Evolutionary conservation across 92 coral and sea anemone species (phyloP).

Genomic region (Palythoa heliodiscus): DNA sequence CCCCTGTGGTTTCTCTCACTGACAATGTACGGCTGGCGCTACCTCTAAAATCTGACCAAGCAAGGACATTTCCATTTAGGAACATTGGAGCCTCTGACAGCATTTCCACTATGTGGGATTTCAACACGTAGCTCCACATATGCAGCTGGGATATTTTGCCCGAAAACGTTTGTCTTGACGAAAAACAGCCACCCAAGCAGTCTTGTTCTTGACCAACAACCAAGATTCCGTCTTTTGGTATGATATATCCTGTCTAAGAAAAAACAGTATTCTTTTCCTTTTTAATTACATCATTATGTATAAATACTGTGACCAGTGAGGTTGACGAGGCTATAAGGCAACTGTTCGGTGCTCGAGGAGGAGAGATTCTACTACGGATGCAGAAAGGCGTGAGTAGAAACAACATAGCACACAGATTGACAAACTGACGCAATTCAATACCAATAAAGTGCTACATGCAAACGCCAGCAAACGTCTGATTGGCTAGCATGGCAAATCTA

Average conservation of each 20-base stretch:
- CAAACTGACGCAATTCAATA: no score
- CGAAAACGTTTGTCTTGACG: not conserved
- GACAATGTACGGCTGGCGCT: not conserved
- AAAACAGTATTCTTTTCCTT: not conserved
- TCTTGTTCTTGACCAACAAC: constrained; percentile 35
- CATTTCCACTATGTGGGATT: constrained; percentile 7
- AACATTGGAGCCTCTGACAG: not conserved
- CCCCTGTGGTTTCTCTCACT: not conserved
- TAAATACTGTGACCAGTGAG: not conserved
- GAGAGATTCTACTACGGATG: no score
- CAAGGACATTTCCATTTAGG: constrained; percentile 19
- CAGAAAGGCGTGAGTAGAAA: no score
- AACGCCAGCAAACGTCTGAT: no score
- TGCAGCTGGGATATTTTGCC: constrained; percentile 24
- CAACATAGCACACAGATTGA: no score
- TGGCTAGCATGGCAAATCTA: no score
- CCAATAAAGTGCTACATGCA: no score
- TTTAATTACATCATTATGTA: not conserved
- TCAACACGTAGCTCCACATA: constrained; percentile 32
- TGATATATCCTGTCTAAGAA: constrained; percentile 20
- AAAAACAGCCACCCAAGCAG: constrained; percentile 29
- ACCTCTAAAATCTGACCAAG: constrained; percentile 22
- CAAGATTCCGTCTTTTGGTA: constrained; percentile 28
- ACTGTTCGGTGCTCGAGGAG: no score
- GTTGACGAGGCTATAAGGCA: no score